These are phyloP conservation scores for Chelonia mydas DNA, from an alignment of 2,797 vertebrate genomes.

Conservation along the genomic window DNA sequence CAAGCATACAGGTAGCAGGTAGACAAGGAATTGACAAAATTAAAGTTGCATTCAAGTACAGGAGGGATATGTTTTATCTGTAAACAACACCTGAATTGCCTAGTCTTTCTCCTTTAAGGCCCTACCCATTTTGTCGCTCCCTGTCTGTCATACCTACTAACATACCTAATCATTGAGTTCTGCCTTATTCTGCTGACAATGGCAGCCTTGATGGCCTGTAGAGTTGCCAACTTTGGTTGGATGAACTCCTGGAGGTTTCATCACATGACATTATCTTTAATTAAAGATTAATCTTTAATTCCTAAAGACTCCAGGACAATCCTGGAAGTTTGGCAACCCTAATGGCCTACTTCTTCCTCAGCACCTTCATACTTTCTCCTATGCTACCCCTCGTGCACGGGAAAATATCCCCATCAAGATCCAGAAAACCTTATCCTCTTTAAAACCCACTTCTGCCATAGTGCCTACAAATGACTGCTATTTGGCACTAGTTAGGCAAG, in stretches of 20 bases:
- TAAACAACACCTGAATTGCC: background rate
- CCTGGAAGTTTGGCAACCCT: background rate
- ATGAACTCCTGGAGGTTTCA: too few species aligned
- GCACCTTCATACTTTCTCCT: background rate
- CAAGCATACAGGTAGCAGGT: background rate
- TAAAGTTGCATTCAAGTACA: background rate
- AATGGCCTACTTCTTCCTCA: background rate
- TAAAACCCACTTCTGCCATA: background rate
- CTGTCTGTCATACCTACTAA: background rate
- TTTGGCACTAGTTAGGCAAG: background rate
- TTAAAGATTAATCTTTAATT: too few species aligned
- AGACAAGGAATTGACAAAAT: background rate
- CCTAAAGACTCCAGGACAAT: too few species aligned
- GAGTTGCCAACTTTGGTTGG: too few species aligned
- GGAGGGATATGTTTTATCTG: fast-evolving
- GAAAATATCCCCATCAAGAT: background rate
- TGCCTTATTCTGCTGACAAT: background rate
- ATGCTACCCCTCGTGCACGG: background rate
- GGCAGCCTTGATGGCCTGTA: background rate
- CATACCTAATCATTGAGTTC: background rate
- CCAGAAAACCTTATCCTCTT: background rate
- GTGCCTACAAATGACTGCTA: background rate
- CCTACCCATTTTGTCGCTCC: background rate
- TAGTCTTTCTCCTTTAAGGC: background rate
- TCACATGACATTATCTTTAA: too few species aligned